Conservation (phyloP, 64 coral and sea anemone genomes). For the Orbicella faveolata region DNA sequence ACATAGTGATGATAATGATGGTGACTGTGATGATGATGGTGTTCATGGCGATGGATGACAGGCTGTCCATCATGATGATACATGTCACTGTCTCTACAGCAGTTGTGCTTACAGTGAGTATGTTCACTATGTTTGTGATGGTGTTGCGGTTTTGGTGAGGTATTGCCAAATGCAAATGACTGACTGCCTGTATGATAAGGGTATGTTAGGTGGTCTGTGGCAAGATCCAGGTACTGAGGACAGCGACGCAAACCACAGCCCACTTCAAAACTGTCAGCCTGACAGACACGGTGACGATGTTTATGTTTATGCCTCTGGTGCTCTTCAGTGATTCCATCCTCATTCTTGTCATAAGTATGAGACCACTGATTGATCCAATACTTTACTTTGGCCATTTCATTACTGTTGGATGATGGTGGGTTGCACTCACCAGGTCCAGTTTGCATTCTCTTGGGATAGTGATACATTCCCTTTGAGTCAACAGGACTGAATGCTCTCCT, state of each 20-base stretch:
- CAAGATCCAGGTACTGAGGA: conserved; percentile 87
- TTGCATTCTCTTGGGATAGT: conserved; percentile 82
- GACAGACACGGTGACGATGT: conserved; percentile 45
- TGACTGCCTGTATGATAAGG: conserved; percentile 73
- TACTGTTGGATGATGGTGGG: conserved; percentile 33
- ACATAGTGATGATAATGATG: conserved; percentile 97
- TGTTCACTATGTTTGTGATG: conserved; percentile 61
- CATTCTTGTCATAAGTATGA: conserved; percentile 45
- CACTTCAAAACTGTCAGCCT: conserved; percentile 27
- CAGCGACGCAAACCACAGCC: conserved; percentile 49
- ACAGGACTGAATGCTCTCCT: conserved; percentile 11
- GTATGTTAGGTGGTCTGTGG: conserved; percentile 82
- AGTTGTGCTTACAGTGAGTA: conserved; percentile 47
- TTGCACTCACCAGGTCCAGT: conserved; percentile 87
- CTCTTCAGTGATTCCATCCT: conserved; percentile 35
- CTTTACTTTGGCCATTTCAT: conserved; percentile 68
- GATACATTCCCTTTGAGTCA: conserved; percentile 50
- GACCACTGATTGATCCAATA: conserved; percentile 77
- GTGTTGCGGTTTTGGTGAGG: conserved; percentile 58
- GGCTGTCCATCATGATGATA: conserved; percentile 64
- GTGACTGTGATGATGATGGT: conserved; percentile 88
- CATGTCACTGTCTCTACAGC: conserved; percentile 18
- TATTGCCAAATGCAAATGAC: conserved; percentile 49
- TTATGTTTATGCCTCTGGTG: conserved; percentile 69
- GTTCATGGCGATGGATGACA: conserved; percentile 79